These are phyloP conservation scores for Dynastes hyllus DNA, from an alignment of 2,888 invertebrate species.

Conservation along the genomic window DNA sequence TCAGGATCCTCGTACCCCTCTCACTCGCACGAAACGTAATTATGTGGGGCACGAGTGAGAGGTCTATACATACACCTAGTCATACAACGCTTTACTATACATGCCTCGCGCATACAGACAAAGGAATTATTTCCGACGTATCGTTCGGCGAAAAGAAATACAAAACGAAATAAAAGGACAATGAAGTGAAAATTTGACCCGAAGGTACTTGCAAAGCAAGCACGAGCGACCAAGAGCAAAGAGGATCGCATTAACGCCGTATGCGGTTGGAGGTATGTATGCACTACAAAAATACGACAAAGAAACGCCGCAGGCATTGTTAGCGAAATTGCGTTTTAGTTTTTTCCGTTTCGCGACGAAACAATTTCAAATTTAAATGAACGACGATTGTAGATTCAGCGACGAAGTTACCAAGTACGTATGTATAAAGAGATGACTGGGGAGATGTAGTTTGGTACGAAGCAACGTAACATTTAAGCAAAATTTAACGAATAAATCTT, in stretches of 20 bases:
- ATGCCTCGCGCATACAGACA: neutral
- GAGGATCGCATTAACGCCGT: neutral
- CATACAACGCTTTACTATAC: neutral
- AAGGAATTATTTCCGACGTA: slow-evolving; percentile 26
- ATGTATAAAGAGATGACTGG: neutral
- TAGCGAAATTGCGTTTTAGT: neutral
- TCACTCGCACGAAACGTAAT: too few species aligned
- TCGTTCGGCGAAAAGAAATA: slow-evolving; percentile 21
- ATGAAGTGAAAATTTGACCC: slow-evolving; percentile 34
- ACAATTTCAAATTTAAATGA: slow-evolving; percentile 18
- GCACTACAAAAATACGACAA: slow-evolving; percentile 12
- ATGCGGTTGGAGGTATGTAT: neutral
- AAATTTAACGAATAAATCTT: too few species aligned
- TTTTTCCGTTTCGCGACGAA: neutral
- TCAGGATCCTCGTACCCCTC: too few species aligned
- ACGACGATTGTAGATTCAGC: neutral
- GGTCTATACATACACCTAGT: too few species aligned
- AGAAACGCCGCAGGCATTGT: slow-evolving; percentile 10
- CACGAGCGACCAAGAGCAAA: neutral
- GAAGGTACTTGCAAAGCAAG: neutral
- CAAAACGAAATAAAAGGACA: slow-evolving; percentile 32
- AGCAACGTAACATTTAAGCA: neutral
- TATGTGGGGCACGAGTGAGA: too few species aligned
- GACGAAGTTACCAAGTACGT: neutral
- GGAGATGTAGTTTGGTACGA: neutral